Evolutionary conservation across 2,888 invertebrate genomes (phyloP), one percentile per base, ranked within the genome.

Genomic region (Nebria brevicollis): DNA sequence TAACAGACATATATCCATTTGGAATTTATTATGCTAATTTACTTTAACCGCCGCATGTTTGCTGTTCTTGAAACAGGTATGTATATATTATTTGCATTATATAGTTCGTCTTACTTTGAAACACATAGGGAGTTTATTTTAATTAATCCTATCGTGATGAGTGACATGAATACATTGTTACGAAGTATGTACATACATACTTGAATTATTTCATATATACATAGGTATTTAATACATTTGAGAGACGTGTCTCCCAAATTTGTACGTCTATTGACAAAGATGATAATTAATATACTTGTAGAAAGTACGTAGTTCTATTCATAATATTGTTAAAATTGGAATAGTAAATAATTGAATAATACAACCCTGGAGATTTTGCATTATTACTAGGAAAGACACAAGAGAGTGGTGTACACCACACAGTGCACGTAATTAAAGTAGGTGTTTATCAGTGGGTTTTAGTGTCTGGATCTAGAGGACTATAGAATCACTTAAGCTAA

Each of bases 341-440:
- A 13, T 8, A 8, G 8, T 54, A 54, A 54, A 54, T 54, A 13
- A 13, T 54, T 54, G 54, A 54, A 54, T 54, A 54, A 54, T 54
- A 54, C 54, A 54, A 54, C 7, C 11, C 7, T 34, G 4, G 2
- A 13, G 4, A 8, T 54, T 8, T 54, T 2, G 7, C 54, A 13
- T 54, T 54, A 54, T 54, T 54, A 13, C 54, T 8, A 13, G 11
- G 54, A 54, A 8, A 54, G 54, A 34, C 4, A 54, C 2, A 20
- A 2, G 54, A 8, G 11, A 54, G 13, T 8, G 7, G 0, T 13
- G 54, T 54, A 7, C 54, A 54, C 54, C 13, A 8, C 8, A 66
- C 26, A 26, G 4, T 2, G 70, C 34, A 25, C 34, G 70, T 70
- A 70, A 70, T 70, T 70, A 70, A n/a, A 70, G 70, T 70, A 70